phyloP scores from a whole-genome alignment of 2,113 vertebrate genomes.

The Monarcha castaneiventris region DNA sequence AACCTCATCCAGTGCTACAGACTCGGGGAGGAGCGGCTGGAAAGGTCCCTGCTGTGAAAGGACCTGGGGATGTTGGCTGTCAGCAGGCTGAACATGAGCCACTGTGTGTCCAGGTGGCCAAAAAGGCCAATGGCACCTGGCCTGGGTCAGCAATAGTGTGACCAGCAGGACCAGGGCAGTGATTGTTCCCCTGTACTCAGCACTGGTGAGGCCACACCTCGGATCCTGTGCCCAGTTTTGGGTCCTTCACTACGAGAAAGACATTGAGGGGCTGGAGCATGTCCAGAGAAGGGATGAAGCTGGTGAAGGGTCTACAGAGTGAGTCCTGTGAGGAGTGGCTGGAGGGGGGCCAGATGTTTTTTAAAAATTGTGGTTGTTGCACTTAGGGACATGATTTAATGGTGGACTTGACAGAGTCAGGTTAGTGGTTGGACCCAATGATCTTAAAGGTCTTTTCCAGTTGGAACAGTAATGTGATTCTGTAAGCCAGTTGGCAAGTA shows the following conservation, averaged over 20 bases:
- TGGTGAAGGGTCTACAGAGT: not conserved
- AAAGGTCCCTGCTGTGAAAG: not conserved
- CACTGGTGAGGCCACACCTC: not conserved
- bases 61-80: not conserved
- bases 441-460: not conserved
- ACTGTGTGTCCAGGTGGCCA: not conserved
- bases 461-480: not conserved
- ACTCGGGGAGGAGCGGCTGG: not conserved
- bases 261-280: not conserved
- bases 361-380: not conserved
- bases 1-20: fast-evolving
- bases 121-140: not conserved
- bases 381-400: not conserved
- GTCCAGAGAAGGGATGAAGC: not conserved
- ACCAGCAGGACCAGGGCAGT: not conserved
- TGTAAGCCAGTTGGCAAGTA: not conserved
- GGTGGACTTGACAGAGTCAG: not conserved
- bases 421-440: not conserved
- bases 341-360: fast-evolving
- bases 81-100: not conserved
- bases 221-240: not conserved
- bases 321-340: not conserved
- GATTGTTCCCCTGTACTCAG: not conserved
- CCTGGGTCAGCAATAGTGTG: not conserved
- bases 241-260: not conserved